phyloP scores from a whole-genome alignment of 2,113 vertebrate genomes.

The Engraulis encrasicolus region DNA sequence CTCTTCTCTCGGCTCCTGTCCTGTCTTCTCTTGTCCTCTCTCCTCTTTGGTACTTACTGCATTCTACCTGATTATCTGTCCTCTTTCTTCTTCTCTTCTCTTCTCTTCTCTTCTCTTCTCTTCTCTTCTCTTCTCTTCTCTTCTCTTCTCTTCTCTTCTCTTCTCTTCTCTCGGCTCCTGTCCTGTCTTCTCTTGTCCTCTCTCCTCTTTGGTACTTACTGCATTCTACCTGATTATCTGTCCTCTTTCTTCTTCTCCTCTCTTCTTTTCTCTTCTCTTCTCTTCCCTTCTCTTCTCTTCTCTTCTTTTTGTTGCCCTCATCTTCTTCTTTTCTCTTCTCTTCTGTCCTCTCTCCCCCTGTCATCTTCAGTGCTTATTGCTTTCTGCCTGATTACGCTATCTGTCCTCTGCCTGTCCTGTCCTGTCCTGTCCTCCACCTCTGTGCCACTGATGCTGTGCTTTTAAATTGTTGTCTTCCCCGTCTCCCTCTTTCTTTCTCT shows the following conservation, averaged over 20 bases:
- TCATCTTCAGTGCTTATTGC: too few relatives aligned
- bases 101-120: constrained; percentile 49
- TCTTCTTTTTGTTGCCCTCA: too few relatives aligned
- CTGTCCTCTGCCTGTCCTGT: too few relatives aligned
- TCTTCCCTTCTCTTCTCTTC: too few relatives aligned
- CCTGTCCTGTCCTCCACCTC: neutral
- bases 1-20: constrained; percentile 9
- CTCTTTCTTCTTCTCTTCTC: constrained; percentile 37
- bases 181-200: neutral
- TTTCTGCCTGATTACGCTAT: too few relatives aligned
- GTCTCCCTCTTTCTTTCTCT: too few relatives aligned
- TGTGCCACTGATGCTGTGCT: constrained; percentile 19
- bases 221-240: too few relatives aligned
- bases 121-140: constrained; percentile 46
- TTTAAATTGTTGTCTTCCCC: too few relatives aligned
- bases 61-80: too few relatives aligned
- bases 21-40: constrained; percentile 11
- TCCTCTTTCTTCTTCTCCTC: constrained; percentile 41
- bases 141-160: constrained; percentile 48
- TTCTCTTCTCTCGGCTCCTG: constrained; percentile 30
- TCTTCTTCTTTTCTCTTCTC: too few relatives aligned
- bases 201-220: too few relatives aligned
- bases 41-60: neutral
- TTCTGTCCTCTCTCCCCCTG: too few relatives aligned
- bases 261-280: neutral